Conservation (phyloP, 2,113 vertebrate genomes). For the Gasterosteus nipponicus region DNA sequence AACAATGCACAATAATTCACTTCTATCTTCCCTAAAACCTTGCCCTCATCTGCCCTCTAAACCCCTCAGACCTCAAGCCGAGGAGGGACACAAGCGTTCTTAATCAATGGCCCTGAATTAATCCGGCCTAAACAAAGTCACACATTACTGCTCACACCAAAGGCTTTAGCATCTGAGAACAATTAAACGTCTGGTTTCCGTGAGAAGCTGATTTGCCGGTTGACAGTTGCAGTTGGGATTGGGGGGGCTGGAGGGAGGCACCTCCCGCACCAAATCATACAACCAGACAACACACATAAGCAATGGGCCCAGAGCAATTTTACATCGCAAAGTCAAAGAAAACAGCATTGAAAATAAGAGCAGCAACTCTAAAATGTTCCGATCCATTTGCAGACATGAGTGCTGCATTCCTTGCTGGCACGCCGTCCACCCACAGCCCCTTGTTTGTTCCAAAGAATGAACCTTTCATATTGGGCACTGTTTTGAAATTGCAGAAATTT, state of each 20-base stretch:
- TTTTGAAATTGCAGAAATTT: slow-evolving; percentile 1
- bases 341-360: slow-evolving; percentile 42
- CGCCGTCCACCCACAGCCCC: neutral
- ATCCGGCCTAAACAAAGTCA: slow-evolving; percentile 73
- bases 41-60: slow-evolving; percentile 13
- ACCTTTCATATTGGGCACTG: neutral
- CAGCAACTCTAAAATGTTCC: slow-evolving; percentile 31
- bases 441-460: slow-evolving; percentile 23
- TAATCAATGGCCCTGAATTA: slow-evolving; percentile 68
- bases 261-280: slow-evolving; percentile 56
- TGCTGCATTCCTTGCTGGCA: slow-evolving; percentile 34
- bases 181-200: slow-evolving; percentile 81
- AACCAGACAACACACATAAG: slow-evolving; percentile 61
- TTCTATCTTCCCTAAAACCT: slow-evolving; percentile 8
- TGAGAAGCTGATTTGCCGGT: slow-evolving; percentile 75
- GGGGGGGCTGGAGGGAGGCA: neutral
- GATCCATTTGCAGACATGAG: slow-evolving; percentile 27
- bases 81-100: slow-evolving; percentile 59
- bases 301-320: slow-evolving; percentile 50
- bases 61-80: slow-evolving; percentile 38
- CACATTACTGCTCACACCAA: slow-evolving; percentile 67
- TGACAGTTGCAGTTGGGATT: slow-evolving; percentile 66
- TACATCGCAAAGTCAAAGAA: slow-evolving; percentile 52
- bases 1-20: slow-evolving; percentile 15
- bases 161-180: slow-evolving; percentile 78